These are phyloP conservation scores for Acrossocheilus fasciatus DNA, from an alignment of 2,797 vertebrate species.

Conservation along the genomic window DNA sequence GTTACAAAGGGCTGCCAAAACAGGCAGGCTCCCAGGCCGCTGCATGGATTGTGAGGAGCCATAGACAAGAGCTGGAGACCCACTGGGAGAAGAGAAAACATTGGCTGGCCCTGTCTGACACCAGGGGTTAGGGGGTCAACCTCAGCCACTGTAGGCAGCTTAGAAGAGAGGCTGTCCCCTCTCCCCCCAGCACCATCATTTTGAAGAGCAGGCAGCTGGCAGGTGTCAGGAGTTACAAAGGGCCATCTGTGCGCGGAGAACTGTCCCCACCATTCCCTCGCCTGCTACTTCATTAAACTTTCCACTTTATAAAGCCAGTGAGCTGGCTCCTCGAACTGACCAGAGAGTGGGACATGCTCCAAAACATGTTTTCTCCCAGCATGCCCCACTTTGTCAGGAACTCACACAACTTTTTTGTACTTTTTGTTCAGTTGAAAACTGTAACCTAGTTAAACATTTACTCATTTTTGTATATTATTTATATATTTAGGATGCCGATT, in stretches of 20 bases:
- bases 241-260: constrained; percentile 94
- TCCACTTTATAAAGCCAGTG: constrained; percentile 78
- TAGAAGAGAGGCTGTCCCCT: constrained; percentile 83
- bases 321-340: constrained; percentile 67
- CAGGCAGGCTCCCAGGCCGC: constrained; percentile 56
- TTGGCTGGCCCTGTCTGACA: constrained; percentile 84
- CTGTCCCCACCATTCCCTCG: constrained; percentile 84
- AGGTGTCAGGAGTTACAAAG: constrained; percentile 98
- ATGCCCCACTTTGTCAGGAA: constrained; percentile 40
- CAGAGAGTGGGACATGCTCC: constrained; percentile 71
- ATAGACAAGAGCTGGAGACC: constrained; percentile 70
- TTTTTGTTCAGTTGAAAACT: neutral
- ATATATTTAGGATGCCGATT: neutral
- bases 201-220: constrained; percentile 90
- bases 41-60: constrained; percentile 63
- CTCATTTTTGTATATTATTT: neutral
- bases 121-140: constrained; percentile 80
- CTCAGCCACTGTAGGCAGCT: constrained; percentile 79
- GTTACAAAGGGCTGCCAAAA: constrained; percentile 50
- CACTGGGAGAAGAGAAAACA: constrained; percentile 79
- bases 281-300: constrained; percentile 87
- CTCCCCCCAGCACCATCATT: constrained; percentile 73
- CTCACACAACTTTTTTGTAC: constrained; percentile 16
- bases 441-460: neutral
- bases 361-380: constrained; percentile 38